Conservation (phyloP, 2,797 vertebrate genomes). For the Manis crassicaudata region DNA sequence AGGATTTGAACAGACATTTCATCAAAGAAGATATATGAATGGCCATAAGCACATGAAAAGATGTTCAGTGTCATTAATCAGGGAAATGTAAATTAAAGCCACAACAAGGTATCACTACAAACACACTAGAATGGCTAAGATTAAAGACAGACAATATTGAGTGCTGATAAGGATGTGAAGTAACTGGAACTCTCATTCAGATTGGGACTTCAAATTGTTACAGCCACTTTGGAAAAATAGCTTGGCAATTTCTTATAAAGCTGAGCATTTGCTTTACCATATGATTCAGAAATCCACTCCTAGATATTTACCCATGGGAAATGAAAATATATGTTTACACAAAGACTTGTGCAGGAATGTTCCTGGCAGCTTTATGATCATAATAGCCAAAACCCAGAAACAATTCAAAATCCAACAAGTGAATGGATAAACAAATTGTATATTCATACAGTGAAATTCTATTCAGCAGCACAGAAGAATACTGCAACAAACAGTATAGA, state of each 20-base stretch:
- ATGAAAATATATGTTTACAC: not conserved
- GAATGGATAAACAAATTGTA: not conserved
- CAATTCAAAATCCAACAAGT: not conserved
- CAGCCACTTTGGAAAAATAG: not conserved
- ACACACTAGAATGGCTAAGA: not conserved
- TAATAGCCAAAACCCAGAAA: not conserved
- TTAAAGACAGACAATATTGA: not conserved
- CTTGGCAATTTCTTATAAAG: constrained; percentile 3
- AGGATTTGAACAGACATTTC: constrained; percentile 49
- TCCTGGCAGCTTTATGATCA: not conserved
- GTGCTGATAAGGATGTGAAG: not conserved
- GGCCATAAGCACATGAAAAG: constrained; percentile 29
- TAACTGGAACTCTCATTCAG: not conserved
- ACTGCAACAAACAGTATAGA: not conserved
- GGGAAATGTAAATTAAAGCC: constrained; percentile 55
- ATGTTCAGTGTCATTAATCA: constrained; percentile 36
- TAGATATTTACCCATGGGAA: not conserved
- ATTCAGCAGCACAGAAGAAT: not conserved
- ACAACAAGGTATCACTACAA: not conserved
- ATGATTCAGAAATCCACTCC: not conserved
- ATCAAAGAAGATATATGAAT: constrained; percentile 34
- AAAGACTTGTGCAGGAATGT: not conserved
- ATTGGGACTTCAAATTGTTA: not conserved
- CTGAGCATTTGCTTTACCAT: not conserved
- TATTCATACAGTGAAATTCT: not conserved